Conservation (phyloP, 2,113 vertebrate species). For the Alaudala cheleensis region DNA sequence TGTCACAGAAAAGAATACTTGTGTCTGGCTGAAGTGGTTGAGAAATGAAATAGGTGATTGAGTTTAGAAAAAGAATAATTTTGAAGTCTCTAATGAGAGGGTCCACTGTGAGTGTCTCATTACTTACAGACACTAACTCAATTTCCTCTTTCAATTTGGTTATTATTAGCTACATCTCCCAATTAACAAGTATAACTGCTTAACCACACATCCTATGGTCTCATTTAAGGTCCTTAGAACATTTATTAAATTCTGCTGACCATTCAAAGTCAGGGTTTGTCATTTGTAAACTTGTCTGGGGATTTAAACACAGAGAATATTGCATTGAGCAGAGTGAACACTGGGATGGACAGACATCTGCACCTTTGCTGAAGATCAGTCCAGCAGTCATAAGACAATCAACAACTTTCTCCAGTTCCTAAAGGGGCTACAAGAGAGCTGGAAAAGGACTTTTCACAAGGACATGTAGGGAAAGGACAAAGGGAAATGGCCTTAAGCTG, state of each 20-base stretch:
- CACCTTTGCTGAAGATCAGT: neutral
- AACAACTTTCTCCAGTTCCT: neutral
- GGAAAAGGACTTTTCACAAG: neutral
- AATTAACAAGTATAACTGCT: constrained; percentile 4
- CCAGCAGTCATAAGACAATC: neutral
- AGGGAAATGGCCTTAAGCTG: neutral
- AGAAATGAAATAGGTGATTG: neutral
- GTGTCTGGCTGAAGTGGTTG: neutral
- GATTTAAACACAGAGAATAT: neutral
- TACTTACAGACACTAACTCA: constrained; percentile 4
- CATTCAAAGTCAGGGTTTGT: neutral
- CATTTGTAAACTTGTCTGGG: neutral
- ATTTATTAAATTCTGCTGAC: neutral
- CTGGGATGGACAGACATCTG: neutral
- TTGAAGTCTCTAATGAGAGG: neutral
- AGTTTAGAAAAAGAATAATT: neutral
- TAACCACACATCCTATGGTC: neutral
- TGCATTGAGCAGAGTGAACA: neutral
- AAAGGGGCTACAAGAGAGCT: neutral
- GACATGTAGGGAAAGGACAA: neutral
- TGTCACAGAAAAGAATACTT: neutral
- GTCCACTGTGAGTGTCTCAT: neutral
- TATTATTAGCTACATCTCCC: neutral
- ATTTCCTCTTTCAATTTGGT: constrained; percentile 29
- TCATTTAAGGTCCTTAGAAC: neutral